phyloP scores from a whole-genome alignment of 2,888 invertebrate species.

The Tetragonula carbonaria region DNA sequence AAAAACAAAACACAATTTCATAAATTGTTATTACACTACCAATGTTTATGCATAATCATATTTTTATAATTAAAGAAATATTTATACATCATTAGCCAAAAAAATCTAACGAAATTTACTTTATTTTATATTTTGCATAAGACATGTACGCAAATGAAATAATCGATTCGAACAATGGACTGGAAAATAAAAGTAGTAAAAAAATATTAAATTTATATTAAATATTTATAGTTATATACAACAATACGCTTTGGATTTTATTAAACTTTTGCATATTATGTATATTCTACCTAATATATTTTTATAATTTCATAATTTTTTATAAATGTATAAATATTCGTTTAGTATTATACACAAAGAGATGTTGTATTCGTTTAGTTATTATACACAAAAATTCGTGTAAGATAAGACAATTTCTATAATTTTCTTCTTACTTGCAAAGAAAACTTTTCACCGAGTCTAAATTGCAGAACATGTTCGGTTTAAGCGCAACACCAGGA shows the following conservation, averaged over 20 bases:
- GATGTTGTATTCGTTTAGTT: neutral
- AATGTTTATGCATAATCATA: neutral
- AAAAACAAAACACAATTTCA: too few species aligned
- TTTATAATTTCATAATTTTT: too few species aligned
- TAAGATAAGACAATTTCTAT: neutral
- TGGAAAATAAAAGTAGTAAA: neutral
- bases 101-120: too few species aligned
- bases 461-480: constrained; percentile 67
- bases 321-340: neutral
- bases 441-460: constrained; percentile 61
- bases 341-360: neutral
- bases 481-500: constrained; percentile 75
- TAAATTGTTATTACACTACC: neutral
- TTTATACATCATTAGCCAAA: neutral
- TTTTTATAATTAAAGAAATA: neutral
- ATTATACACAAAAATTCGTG: neutral
- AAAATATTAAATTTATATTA: neutral
- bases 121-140: too few species aligned
- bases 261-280: neutral
- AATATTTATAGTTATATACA: neutral
- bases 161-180: neutral
- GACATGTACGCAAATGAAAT: neutral
- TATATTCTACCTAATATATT: too few species aligned
- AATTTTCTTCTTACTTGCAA: constrained; percentile 57
- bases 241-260: neutral